Evolutionary conservation across 2,113 vertebrate species (phyloP), one percentile per base, ranked within the genome.

Genomic region (Coptodon rendalli): DNA sequence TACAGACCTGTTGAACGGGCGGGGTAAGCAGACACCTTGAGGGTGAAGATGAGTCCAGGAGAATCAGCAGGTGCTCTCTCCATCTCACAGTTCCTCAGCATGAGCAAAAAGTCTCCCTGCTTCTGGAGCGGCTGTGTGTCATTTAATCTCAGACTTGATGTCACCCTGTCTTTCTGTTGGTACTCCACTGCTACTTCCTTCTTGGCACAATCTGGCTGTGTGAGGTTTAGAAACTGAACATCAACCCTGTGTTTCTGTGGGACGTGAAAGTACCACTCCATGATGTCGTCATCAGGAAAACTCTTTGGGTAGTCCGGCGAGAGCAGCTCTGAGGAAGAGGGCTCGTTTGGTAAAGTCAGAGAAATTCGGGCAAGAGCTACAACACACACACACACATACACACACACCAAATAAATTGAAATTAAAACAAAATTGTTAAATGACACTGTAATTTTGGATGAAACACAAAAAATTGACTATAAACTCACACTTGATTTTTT

Each of bases 21-120:
- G 22, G 22, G 22, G 22, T 22, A 22, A 48, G 97, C 89, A 0
- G 96, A 53, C 1, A 98, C 97, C 36, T 91, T 95, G 83, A 99
- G 95, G 50, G 88, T 94, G 16, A 98, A 87, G 22, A 89, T 92
- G 59, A 98, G 97, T 50, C 93, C 83, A 2, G 95, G 92, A 0
- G 95, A 95, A 5, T 83, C 93, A 5, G 84, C 8, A 9, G 5
- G n/a, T 36, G 40, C 91, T 79, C 13, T 91, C 59, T 95, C 96
- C 88, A 97, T 97, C 82, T 98, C 94, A 0, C 98, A 99, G 95
- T 98, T 98, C 88, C 97, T 96, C 85, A 99, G 92, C 6, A 92
- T 97, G 87, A 99, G 87, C 84, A 95, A 96, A 95, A 98, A 98
- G 83, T 92, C 95, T 9, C 97, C 97, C 14, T 87, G 80, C 3